Conservation (phyloP, 2,113 vertebrate genomes). For the Chitala chitala region DNA sequence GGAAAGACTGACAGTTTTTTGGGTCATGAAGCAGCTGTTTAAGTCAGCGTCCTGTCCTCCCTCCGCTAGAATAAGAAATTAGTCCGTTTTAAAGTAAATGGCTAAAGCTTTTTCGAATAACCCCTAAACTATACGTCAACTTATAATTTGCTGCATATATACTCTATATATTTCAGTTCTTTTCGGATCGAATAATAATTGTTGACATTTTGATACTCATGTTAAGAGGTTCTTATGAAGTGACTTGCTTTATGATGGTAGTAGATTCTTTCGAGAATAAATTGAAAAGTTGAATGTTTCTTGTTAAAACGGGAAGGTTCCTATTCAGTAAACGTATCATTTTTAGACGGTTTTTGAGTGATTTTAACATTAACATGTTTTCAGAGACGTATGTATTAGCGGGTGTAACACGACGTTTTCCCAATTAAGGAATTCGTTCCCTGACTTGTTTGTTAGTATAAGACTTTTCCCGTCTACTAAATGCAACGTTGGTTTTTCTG, state of each 20-base stretch:
- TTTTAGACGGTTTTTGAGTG: too few species aligned
- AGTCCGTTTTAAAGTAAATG: conserved; percentile 80
- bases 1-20: conserved; percentile 87
- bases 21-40: conserved; percentile 85
- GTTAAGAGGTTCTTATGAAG: neutral
- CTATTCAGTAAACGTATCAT: neutral
- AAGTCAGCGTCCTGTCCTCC: conserved; percentile 70
- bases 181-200: neutral
- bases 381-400: neutral
- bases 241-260: conserved; percentile 11
- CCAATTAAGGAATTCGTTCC: too few species aligned
- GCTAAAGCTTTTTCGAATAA: conserved; percentile 56
- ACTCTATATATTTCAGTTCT: neutral
- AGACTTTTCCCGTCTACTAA: too few species aligned
- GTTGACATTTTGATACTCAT: neutral
- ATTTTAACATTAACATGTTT: too few species aligned
- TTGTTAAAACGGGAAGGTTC: neutral
- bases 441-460: too few species aligned
- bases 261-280: neutral
- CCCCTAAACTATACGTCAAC: conserved; percentile 15
- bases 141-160: conserved; percentile 5
- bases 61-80: conserved; percentile 79
- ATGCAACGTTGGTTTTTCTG: too few species aligned
- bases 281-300: conserved; percentile 3
- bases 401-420: too few species aligned